phyloP scores from a whole-genome alignment of 1,140 invertebrate species.

The Drosophila nannoptera region DNA sequence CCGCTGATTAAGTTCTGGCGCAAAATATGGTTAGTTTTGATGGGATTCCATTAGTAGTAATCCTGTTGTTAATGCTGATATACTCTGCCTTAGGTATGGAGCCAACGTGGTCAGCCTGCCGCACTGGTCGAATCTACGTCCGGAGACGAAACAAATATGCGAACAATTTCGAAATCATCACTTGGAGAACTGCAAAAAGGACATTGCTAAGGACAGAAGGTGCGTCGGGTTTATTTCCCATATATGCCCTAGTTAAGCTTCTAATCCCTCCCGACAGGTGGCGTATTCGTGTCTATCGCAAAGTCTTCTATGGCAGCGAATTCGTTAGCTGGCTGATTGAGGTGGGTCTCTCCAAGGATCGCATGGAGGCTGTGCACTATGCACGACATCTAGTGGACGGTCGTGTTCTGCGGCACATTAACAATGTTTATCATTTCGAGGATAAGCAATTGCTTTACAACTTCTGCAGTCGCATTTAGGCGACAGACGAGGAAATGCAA shows the following conservation, averaged over 20 bases:
- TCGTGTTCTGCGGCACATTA: conserved; percentile 89
- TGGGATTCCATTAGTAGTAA: background rate
- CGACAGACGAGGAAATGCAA: conserved; percentile 44
- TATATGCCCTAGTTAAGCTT: conserved; percentile 1
- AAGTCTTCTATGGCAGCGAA: conserved; percentile 90
- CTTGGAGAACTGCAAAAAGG: conserved; percentile 87
- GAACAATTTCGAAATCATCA: conserved; percentile 94
- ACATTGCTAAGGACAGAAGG: conserved; percentile 87
- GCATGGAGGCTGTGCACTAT: conserved; percentile 88
- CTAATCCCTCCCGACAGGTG: conserved; percentile 79
- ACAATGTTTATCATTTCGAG: conserved; percentile 89
- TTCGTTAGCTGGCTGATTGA: conserved; percentile 92
- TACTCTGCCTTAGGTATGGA: conserved; percentile 81
- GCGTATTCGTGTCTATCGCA: conserved; percentile 86
- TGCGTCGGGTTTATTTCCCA: background rate
- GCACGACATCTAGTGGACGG: conserved; percentile 91
- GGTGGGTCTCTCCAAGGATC: conserved; percentile 87
- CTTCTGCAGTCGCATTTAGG: conserved; percentile 80
- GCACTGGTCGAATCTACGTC: conserved; percentile 85
- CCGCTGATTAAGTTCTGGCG: conserved; percentile 83
- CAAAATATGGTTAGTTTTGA: conserved; percentile 80
- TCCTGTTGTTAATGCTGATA: background rate
- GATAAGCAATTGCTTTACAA: conserved; percentile 86
- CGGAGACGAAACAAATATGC: conserved; percentile 89
- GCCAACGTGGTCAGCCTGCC: conserved; percentile 86